phyloP scores from a whole-genome alignment of 2,888 invertebrate species.

The Pheosia tremula region DNA sequence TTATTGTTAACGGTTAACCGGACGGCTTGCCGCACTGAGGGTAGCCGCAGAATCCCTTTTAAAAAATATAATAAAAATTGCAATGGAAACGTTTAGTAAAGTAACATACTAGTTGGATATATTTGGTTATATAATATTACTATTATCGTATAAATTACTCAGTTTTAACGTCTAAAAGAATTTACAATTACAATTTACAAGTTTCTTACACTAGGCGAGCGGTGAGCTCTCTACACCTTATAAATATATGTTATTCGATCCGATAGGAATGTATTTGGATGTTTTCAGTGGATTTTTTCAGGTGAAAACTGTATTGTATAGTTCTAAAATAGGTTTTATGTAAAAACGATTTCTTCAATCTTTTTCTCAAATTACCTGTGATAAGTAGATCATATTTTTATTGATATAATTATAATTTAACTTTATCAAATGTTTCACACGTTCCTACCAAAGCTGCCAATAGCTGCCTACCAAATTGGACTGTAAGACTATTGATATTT shows the following conservation, averaged over 20 bases:
- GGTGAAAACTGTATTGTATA: slow-evolving; percentile 31
- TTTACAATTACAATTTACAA: slow-evolving; percentile 79
- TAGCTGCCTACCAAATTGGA: too few species aligned
- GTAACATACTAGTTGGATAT: slow-evolving; percentile 32
- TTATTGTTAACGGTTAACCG: too few species aligned
- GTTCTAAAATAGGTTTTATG: neutral
- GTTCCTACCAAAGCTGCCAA: too few species aligned
- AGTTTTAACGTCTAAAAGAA: slow-evolving; percentile 58
- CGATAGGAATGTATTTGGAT: slow-evolving; percentile 59
- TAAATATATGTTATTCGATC: slow-evolving; percentile 43
- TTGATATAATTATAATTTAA: too few species aligned
- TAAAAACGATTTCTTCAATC: too few species aligned
- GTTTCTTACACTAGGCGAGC: slow-evolving; percentile 65
- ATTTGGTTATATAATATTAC: slow-evolving; percentile 57
- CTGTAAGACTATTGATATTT: too few species aligned
- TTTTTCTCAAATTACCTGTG: too few species aligned
- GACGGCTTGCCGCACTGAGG: too few species aligned
- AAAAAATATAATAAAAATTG: neutral
- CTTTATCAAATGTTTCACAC: too few species aligned
- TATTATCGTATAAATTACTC: slow-evolving; percentile 51
- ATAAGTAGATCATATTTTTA: too few species aligned
- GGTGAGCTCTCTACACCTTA: slow-evolving; percentile 49
- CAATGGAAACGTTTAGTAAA: slow-evolving; percentile 7
- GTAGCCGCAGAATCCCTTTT: neutral
- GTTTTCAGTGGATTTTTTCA: slow-evolving; percentile 36